These are phyloP conservation scores for Dolichopus griseipennis DNA, from an alignment of 2,888 invertebrate genomes.

Conservation along the genomic window DNA sequence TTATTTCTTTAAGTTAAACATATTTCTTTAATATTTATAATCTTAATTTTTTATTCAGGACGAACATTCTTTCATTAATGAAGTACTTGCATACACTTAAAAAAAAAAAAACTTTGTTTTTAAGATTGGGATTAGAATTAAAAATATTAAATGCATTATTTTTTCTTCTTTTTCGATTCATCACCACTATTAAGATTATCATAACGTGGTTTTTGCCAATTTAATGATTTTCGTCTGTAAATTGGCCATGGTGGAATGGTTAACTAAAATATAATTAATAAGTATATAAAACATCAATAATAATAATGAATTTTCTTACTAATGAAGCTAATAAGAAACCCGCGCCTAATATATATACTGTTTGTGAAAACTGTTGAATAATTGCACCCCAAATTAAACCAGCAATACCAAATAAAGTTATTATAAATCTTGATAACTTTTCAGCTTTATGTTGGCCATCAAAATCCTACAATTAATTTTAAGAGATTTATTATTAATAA, in stretches of 20 bases:
- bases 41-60: slow-evolving; percentile 13
- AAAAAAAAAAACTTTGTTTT: background rate
- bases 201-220: slow-evolving; percentile 74
- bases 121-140: background rate
- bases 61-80: slow-evolving; percentile 15
- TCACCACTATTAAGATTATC: slow-evolving; percentile 40
- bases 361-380: slow-evolving; percentile 92
- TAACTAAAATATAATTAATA: slow-evolving; percentile 45
- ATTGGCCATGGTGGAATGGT: slow-evolving; percentile 96
- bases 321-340: slow-evolving; percentile 81
- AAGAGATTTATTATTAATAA: background rate
- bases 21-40: background rate
- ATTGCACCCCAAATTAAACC: slow-evolving; percentile 88
- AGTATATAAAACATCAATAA: background rate
- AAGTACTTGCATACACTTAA: slow-evolving; percentile 11
- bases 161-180: slow-evolving; percentile 49
- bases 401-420: slow-evolving; percentile 81
- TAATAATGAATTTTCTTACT: slow-evolving; percentile 44
- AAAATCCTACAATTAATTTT: slow-evolving; percentile 57
- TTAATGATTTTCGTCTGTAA: slow-evolving; percentile 77
- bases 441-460: slow-evolving; percentile 87
- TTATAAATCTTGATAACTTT: slow-evolving; percentile 78
- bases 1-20: too few relatives aligned
- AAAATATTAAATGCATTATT: slow-evolving; percentile 17
- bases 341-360: slow-evolving; percentile 84